Conservation (phyloP, 2,113 vertebrate genomes). For the Petrocephalus microphthalmus region DNA sequence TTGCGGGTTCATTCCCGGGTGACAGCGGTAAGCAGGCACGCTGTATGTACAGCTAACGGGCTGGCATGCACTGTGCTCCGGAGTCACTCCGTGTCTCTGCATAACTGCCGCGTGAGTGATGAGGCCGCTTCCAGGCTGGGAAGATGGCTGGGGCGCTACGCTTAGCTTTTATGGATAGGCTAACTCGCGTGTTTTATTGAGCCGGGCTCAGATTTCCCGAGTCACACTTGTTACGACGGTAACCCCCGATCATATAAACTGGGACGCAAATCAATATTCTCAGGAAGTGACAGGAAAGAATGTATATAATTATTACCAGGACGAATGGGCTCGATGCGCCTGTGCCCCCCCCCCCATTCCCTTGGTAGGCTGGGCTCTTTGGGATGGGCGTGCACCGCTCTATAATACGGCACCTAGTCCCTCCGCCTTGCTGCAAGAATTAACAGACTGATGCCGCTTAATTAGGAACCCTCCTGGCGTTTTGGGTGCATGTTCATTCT, state of each 20-base stretch:
- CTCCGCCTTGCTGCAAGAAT: constrained; percentile 22
- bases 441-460: constrained; percentile 30
- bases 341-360: not conserved
- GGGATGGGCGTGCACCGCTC: not conserved
- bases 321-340: not conserved
- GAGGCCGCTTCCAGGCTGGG: not conserved
- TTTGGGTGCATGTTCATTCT: constrained; percentile 26
- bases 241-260: not conserved
- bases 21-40: not conserved
- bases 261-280: not conserved
- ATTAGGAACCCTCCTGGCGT: constrained; percentile 28
- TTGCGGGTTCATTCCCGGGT: not conserved
- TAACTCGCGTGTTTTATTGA: not conserved
- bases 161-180: constrained; percentile 1
- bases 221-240: not conserved
- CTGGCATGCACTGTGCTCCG: not conserved
- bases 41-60: not conserved
- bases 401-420: constrained; percentile 6
- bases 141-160: not conserved
- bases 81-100: not conserved
- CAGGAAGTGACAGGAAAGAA: not conserved
- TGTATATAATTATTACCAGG: not conserved
- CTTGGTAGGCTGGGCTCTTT: not conserved
- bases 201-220: not conserved
- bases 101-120: not conserved